Evolutionary conservation across 2,113 vertebrate genomes (phyloP).

Genomic region (Willisornis vidua): DNA sequence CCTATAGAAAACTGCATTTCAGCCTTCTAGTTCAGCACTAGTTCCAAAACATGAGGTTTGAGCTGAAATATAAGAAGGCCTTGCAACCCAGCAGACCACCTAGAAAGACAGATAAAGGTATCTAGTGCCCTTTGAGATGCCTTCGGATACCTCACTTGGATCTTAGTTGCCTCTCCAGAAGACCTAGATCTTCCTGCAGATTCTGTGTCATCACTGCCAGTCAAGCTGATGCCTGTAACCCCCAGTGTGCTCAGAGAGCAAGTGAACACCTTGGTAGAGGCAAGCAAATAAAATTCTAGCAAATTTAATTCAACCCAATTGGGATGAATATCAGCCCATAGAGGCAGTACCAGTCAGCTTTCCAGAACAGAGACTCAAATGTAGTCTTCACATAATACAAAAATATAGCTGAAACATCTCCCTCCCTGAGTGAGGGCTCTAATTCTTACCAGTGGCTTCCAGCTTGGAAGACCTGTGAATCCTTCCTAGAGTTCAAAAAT

Average conservation of each 20-base stretch:
- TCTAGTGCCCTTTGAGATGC: neutral
- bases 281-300: neutral
- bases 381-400: neutral
- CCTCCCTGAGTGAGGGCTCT: neutral
- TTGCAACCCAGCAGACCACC: neutral
- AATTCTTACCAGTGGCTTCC: neutral
- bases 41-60: neutral
- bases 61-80: neutral
- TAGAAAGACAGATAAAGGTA: neutral
- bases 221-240: neutral
- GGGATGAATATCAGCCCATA: neutral
- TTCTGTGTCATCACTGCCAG: neutral
- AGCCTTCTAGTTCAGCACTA: neutral
- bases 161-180: neutral
- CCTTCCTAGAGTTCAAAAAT: neutral
- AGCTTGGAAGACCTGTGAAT: neutral
- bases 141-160: neutral
- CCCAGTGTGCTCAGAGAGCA: neutral
- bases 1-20: neutral
- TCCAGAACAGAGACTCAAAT: neutral
- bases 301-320: neutral
- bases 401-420: neutral
- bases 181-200: neutral
- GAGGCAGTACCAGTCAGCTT: neutral
- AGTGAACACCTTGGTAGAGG: neutral